Percentiles rank a stretch among this genome's conserved stretches.
Conservation (phyloP, 2,888 invertebrate genomes). For the Penaeus monodon region DNA sequence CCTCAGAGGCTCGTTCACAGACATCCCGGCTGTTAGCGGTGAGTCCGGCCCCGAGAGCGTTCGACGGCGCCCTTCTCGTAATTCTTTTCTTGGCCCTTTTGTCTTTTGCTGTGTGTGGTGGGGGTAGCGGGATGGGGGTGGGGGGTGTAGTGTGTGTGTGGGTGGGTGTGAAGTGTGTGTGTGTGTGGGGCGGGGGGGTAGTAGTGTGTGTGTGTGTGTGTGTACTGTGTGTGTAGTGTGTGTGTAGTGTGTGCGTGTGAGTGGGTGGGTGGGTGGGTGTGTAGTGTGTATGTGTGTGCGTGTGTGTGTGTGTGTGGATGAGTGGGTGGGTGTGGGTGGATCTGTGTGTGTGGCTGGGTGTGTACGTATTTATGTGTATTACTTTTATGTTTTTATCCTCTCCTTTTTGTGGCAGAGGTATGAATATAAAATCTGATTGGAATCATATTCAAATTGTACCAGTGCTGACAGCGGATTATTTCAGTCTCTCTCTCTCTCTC, state of each 20-base stretch:
- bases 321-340: background rate
- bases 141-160: too few species aligned
- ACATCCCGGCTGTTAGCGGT: conserved; percentile 30
- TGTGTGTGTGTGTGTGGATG: background rate
- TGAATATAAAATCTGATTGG: too few species aligned
- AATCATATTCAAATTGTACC: too few species aligned
- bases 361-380: too few species aligned
- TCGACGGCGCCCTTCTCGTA: background rate
- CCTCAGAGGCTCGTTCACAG: conserved; percentile 45
- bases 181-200: too few species aligned
- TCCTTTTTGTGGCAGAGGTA: too few species aligned
- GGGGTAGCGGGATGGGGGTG: too few species aligned
- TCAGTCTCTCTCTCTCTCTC: too few species aligned
- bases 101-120: background rate
- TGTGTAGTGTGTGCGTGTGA: background rate
- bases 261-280: background rate
- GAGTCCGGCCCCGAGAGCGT: background rate
- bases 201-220: background rate
- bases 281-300: conserved; percentile 2
- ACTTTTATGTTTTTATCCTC: too few species aligned
- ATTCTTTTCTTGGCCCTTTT: background rate
- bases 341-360: background rate
- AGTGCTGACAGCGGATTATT: too few species aligned
- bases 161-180: too few species aligned
- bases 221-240: too few species aligned